Evolutionary conservation across 1,140 invertebrate genomes (phyloP).

Genomic region (Heliconius melpomene): DNA sequence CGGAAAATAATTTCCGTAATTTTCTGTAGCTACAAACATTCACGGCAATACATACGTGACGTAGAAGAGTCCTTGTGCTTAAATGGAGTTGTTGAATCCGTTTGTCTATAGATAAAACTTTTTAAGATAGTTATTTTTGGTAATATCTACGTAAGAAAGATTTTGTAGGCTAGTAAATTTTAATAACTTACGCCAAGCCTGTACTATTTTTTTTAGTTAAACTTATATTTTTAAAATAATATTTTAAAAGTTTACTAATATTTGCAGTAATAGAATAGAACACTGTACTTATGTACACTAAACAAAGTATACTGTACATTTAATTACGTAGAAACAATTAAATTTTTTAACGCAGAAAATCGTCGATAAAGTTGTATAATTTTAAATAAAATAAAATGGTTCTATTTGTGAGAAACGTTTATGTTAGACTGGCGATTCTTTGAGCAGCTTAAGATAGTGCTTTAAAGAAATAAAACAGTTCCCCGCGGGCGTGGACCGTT

Average conservation of each 20-base stretch:
- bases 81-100: neutral
- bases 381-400: conserved; percentile 4
- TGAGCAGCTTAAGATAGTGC: conserved; percentile 24
- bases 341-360: neutral
- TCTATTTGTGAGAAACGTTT: neutral
- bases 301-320: neutral
- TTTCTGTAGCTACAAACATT: neutral
- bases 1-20: neutral
- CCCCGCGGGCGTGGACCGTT: conserved; percentile 18
- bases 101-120: neutral
- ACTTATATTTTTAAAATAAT: too few species aligned
- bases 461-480: conserved; percentile 22
- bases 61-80: conserved; percentile 8
- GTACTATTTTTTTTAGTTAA: too few species aligned
- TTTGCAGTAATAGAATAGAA: too few species aligned
- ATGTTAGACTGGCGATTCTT: conserved; percentile 12
- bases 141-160: neutral
- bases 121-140: neutral
- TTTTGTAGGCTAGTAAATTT: too few species aligned
- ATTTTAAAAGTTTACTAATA: too few species aligned
- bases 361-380: neutral
- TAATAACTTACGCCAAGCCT: too few species aligned
- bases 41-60: conserved; percentile 3
- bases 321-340: neutral
- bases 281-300: too few species aligned